Conservation (phyloP, 1,140 invertebrate species). For the Drosophila virilis region DNA sequence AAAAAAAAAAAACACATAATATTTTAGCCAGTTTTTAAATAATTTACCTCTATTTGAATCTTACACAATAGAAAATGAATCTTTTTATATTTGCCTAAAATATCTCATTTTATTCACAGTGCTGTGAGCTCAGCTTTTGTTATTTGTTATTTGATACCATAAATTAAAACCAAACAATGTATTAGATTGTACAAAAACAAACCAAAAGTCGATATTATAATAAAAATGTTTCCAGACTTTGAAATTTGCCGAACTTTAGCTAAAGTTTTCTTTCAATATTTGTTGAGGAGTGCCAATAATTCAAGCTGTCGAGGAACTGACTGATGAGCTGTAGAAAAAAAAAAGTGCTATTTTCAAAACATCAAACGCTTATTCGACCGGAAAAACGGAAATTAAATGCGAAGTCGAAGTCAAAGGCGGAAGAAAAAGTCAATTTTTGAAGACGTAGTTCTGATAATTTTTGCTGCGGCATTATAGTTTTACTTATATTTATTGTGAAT, state of each 20-base stretch:
- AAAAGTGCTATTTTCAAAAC: conserved; percentile 15
- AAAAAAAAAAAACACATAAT: no score
- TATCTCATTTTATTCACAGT: no score
- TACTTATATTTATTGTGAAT: conserved; percentile 5
- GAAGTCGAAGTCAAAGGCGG: no score
- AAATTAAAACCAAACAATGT: no score
- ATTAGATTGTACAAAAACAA: background rate
- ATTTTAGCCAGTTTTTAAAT: no score
- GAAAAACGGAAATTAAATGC: background rate
- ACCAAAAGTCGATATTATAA: background rate
- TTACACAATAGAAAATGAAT: no score
- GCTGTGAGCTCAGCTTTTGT: no score
- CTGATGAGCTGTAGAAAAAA: conserved; percentile 1
- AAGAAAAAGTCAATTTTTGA: background rate
- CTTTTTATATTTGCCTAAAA: no score
- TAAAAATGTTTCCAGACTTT: background rate
- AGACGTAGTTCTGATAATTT: background rate
- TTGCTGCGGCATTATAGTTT: background rate
- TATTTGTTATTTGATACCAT: no score
- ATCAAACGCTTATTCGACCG: conserved; percentile 17
- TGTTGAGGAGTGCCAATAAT: background rate
- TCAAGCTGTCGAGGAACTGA: background rate
- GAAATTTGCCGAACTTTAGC: background rate
- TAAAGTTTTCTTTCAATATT: background rate
- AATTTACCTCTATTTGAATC: no score